Evolutionary conservation across 2,797 vertebrate species (phyloP).

Genomic region (Rousettus madagascariensis): DNA sequence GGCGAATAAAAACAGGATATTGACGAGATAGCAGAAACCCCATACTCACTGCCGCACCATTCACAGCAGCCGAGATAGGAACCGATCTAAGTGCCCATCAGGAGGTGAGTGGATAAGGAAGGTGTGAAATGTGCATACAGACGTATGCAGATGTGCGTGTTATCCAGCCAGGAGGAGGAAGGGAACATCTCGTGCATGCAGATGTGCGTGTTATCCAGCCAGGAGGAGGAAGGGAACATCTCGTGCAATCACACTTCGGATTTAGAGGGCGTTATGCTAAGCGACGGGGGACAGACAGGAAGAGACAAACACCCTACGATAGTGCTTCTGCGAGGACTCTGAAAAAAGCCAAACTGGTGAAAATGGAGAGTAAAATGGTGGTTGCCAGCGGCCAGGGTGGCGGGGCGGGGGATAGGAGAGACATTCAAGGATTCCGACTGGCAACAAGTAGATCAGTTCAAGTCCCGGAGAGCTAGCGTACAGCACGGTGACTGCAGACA

Average conservation of each 20-base stretch:
- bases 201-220: too few species aligned
- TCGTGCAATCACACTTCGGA: neutral
- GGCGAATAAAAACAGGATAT: too few species aligned
- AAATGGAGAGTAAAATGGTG: neutral
- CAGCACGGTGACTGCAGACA: neutral
- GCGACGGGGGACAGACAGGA: neutral
- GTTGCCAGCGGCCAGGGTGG: neutral
- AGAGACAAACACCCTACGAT: neutral
- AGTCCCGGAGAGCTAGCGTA: neutral
- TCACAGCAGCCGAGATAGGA: too few species aligned
- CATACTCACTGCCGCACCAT: too few species aligned
- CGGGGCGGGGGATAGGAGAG: neutral
- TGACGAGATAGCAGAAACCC: neutral
- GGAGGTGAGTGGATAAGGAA: too few species aligned
- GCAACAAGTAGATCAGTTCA: neutral
- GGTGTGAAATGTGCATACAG: accelerated
- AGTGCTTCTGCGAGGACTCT: neutral
- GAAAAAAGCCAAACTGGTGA: neutral
- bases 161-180: too few species aligned
- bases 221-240: too few species aligned
- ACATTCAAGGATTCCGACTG: neutral
- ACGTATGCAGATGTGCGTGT: too few species aligned
- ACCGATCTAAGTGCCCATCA: neutral
- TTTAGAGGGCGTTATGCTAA: neutral
- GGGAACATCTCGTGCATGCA: neutral